These are phyloP conservation scores for Platypus cylindrus DNA, from an alignment of 2,888 invertebrate genomes.

Conservation along the genomic window DNA sequence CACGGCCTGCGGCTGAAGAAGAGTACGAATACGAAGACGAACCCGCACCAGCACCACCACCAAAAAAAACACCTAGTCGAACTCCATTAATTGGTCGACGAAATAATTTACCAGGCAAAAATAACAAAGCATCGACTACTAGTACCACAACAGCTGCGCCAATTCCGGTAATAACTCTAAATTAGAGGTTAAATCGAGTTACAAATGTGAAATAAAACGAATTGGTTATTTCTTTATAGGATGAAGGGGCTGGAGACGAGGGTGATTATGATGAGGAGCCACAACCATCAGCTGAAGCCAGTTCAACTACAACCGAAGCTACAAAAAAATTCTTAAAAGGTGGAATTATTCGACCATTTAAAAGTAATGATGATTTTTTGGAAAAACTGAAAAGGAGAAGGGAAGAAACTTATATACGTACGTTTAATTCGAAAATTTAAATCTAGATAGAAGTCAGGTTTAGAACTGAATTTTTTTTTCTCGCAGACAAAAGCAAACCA, in stretches of 20 bases:
- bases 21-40: slow-evolving; percentile 30
- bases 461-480: not conserved
- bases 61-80: slow-evolving; percentile 27
- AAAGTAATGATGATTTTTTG: slow-evolving; percentile 64
- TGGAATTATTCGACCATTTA: slow-evolving; percentile 60
- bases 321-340: slow-evolving; percentile 52
- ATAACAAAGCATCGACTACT: slow-evolving; percentile 25
- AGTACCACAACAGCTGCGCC: slow-evolving; percentile 30
- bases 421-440: slow-evolving; percentile 1
- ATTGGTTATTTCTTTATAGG: slow-evolving; percentile 16
- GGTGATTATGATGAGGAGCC: slow-evolving; percentile 42
- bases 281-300: slow-evolving; percentile 41
- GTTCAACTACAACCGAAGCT: slow-evolving; percentile 56
- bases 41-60: slow-evolving; percentile 29
- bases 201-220: not conserved
- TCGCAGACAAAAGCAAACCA: slow-evolving; percentile 9
- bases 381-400: slow-evolving; percentile 60
- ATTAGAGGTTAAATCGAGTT: too few relatives aligned
- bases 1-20: slow-evolving; percentile 31
- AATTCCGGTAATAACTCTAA: slow-evolving; percentile 16
- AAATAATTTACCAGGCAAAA: slow-evolving; percentile 29
- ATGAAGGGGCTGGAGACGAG: slow-evolving; percentile 38
- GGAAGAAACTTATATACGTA: slow-evolving; percentile 39
- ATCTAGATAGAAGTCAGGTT: not conserved
- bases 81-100: slow-evolving; percentile 30